Conservation (phyloP, 2,888 invertebrate genomes). For the Lithophane socia region DNA sequence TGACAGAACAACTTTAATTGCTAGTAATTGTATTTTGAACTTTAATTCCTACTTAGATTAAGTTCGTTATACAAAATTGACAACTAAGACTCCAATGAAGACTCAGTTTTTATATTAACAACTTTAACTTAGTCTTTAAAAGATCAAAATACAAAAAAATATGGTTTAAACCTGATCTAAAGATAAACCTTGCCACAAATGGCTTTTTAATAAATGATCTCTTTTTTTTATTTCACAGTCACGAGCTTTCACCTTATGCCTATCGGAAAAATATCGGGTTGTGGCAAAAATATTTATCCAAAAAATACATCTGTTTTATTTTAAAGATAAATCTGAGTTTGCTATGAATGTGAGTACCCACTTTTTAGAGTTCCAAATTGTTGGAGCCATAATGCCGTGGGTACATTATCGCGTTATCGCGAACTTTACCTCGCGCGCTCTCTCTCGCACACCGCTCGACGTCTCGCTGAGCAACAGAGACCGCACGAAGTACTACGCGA, state of each 20-base stretch:
- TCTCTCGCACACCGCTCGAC: too few species aligned
- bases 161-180: not conserved
- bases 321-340: conserved; percentile 57
- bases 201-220: not conserved
- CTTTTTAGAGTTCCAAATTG: not conserved
- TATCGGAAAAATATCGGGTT: conserved; percentile 47
- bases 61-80: not conserved
- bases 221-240: conserved; percentile 36
- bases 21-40: not conserved
- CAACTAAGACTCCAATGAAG: not conserved
- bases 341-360: conserved; percentile 52
- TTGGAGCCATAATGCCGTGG: too few species aligned
- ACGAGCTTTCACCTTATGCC: conserved; percentile 52
- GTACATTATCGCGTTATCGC: too few species aligned
- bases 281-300: conserved; percentile 55
- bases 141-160: not conserved
- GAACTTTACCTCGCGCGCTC: too few species aligned
- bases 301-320: conserved; percentile 59
- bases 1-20: not conserved
- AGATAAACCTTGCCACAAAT: not conserved
- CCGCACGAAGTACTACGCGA: too few species aligned
- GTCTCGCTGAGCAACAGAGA: too few species aligned
- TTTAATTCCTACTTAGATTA: not conserved
- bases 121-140: not conserved
- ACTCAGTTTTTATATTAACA: not conserved